Evolutionary conservation across 2,888 invertebrate species (phyloP).

Genomic region (Netelia fuscicornis): DNA sequence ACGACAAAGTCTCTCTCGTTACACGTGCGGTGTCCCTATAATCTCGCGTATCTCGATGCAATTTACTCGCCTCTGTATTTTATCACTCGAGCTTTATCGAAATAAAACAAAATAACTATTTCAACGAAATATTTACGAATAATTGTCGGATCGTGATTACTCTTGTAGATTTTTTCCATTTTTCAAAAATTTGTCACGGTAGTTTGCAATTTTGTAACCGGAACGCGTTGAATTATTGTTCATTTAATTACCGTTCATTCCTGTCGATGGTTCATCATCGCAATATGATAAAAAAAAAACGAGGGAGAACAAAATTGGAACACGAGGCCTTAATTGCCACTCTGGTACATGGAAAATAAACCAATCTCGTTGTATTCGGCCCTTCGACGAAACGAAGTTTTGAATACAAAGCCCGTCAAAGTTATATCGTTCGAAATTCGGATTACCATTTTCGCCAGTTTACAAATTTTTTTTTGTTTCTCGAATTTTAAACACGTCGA

Average conservation of each 20-base stretch:
- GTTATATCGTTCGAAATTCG: conserved; percentile 32
- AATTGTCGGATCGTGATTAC: neutral
- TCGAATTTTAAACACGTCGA: conserved; percentile 24
- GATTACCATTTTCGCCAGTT: conserved; percentile 42
- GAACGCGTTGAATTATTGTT: neutral
- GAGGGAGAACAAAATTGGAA: neutral
- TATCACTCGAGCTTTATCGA: too few species aligned
- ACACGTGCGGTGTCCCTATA: too few species aligned
- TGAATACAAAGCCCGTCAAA: conserved; percentile 13
- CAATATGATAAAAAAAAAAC: neutral
- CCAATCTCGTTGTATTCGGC: conserved; percentile 8
- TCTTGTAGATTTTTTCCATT: neutral
- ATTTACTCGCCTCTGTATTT: too few species aligned
- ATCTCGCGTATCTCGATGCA: too few species aligned
- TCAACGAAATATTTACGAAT: too few species aligned
- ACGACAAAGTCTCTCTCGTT: too few species aligned
- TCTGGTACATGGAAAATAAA: conserved; percentile 15
- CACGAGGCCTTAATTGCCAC: conserved; percentile 31
- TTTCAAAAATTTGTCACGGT: neutral
- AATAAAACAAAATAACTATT: too few species aligned
- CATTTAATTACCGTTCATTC: neutral
- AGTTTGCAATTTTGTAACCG: neutral
- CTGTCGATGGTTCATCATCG: neutral
- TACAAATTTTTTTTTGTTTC: neutral
- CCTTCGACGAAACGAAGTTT: conserved; percentile 5